A percentile compares a stretch with the other conserved stretches of the same genome.
Evolutionary conservation across 2,888 invertebrate species (phyloP).

Genomic region (Ypsolopha sequella): DNA sequence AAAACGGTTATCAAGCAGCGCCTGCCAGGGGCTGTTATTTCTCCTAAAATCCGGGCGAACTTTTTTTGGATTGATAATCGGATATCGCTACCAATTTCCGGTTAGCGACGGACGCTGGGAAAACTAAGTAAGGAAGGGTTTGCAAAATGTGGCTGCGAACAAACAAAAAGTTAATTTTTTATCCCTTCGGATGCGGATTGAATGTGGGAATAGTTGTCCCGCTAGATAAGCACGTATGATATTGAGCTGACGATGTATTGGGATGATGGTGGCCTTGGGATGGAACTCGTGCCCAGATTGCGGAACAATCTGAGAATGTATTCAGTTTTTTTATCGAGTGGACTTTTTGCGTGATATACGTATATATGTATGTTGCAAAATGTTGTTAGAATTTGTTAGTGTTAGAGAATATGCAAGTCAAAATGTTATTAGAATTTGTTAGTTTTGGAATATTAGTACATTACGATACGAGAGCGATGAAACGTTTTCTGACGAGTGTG

Average conservation of each 20-base stretch:
- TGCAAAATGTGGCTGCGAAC: background rate
- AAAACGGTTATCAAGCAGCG: conserved; percentile 3
- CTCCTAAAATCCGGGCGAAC: conserved; percentile 7
- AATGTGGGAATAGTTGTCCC: background rate
- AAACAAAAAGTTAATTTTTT: conserved; percentile 3
- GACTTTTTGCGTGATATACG: background rate
- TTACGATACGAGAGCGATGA: too few species aligned
- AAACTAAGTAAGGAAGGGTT: conserved; percentile 5
- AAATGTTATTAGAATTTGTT: too few species aligned
- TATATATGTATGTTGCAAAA: too few species aligned
- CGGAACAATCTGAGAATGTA: background rate
- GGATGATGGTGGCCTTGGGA: background rate
- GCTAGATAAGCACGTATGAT: conserved; percentile 1
- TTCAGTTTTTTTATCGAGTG: background rate
- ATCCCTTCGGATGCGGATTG: background rate
- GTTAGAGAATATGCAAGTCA: background rate
- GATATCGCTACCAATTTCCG: conserved; percentile 15
- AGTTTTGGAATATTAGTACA: too few species aligned
- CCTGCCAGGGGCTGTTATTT: conserved; percentile 6
- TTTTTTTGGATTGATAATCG: conserved; percentile 10
- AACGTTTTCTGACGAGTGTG: too few species aligned
- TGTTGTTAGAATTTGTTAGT: background rate
- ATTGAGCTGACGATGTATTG: background rate
- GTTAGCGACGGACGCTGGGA: conserved; percentile 5
- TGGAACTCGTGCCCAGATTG: background rate